phyloP scores from a whole-genome alignment of 2,113 vertebrate genomes.

The Murina feae region DNA sequence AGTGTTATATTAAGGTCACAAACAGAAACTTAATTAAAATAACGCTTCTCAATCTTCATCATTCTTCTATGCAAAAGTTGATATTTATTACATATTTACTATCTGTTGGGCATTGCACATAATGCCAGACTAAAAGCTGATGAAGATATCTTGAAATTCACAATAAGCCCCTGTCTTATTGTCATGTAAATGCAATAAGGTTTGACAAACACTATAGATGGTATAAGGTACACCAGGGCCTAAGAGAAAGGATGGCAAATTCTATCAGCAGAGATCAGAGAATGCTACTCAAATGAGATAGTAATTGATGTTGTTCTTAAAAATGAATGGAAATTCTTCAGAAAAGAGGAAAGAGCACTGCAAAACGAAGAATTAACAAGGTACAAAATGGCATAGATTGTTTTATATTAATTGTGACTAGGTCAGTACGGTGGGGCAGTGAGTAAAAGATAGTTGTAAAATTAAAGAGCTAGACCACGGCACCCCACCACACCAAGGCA shows the following conservation, averaged over 20 bases:
- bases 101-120: neutral
- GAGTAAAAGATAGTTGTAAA: neutral
- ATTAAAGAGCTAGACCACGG: neutral
- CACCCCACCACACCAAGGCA: neutral
- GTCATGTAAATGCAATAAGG: neutral
- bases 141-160: neutral
- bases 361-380: neutral
- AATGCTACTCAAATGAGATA: neutral
- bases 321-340: neutral
- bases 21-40: neutral
- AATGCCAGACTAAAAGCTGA: neutral
- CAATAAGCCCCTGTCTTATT: neutral
- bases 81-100: neutral
- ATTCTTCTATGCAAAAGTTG: neutral
- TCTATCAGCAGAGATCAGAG: neutral
- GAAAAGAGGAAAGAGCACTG: neutral
- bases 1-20: neutral
- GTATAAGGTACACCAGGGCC: neutral
- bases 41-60: neutral
- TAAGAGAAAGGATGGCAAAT: neutral
- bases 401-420: neutral
- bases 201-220: neutral
- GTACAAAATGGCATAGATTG: neutral
- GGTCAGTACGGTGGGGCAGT: neutral
- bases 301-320: neutral